These are phyloP conservation scores for Cephus sareptanus DNA, from an alignment of 2,888 invertebrate species.

Conservation along the genomic window DNA sequence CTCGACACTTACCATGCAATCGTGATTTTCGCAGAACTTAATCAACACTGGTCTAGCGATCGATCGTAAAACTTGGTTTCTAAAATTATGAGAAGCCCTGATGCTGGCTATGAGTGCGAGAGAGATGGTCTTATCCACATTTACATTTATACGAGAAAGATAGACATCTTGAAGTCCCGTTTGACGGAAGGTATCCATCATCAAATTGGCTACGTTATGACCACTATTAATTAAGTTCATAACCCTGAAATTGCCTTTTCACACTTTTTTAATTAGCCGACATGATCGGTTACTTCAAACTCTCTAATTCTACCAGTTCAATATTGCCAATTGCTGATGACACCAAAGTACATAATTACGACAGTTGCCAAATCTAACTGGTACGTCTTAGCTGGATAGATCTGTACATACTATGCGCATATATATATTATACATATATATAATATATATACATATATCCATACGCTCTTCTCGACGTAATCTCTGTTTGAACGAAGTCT, in stretches of 20 bases:
- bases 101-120: not conserved
- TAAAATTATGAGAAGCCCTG: not conserved
- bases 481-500: constrained; percentile 37
- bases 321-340: not conserved
- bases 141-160: not conserved
- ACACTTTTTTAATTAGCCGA: too few relatives aligned
- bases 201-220: not conserved
- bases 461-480: constrained; percentile 21
- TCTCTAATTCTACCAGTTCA: not conserved
- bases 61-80: not conserved
- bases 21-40: not conserved
- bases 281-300: not conserved
- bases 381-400: not conserved
- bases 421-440: not conserved
- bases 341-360: not conserved
- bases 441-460: not conserved
- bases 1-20: not conserved
- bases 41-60: not conserved
- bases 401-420: not conserved
- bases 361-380: not conserved
- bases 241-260: too few relatives aligned
- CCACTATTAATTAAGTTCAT: too few relatives aligned
- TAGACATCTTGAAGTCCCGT: not conserved
- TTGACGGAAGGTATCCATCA: not conserved
- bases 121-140: not conserved